These are phyloP conservation scores for Epinephelus awoara DNA, from an alignment of 2,797 vertebrate genomes.

Conservation along the genomic window DNA sequence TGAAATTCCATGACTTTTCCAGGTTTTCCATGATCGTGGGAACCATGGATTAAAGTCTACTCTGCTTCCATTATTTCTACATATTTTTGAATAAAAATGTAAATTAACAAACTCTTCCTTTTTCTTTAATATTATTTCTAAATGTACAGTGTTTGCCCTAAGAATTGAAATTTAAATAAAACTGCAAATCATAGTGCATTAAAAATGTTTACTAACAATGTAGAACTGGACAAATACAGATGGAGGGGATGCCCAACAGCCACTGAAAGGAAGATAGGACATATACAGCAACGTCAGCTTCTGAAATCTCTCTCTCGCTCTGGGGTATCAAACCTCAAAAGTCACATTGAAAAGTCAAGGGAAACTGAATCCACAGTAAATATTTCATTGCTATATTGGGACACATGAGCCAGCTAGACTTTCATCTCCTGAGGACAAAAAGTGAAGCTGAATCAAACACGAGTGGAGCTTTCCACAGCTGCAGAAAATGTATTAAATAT, in stretches of 20 bases:
- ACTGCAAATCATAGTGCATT: background rate
- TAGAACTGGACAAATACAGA: background rate
- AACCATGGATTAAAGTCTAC: too few relatives aligned
- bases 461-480: background rate
- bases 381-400: background rate
- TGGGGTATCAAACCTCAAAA: slow-evolving; percentile 2
- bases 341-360: slow-evolving; percentile 17
- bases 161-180: background rate
- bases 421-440: slow-evolving; percentile 1
- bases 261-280: background rate
- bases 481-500: background rate
- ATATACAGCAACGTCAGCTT: background rate
- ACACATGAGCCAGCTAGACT: background rate
- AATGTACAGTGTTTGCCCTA: background rate
- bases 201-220: background rate
- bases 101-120: background rate
- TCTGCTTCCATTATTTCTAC: background rate
- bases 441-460: background rate
- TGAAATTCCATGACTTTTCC: too few relatives aligned
- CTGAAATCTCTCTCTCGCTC: background rate
- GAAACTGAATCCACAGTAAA: background rate
- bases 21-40: too few relatives aligned
- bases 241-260: too few relatives aligned
- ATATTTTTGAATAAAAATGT: background rate
- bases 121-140: background rate